A percentile compares a stretch with the other conserved stretches of the same genome.
phyloP scores from a whole-genome alignment of 2,797 vertebrate genomes.

The Dicrostonyx torquatus region DNA sequence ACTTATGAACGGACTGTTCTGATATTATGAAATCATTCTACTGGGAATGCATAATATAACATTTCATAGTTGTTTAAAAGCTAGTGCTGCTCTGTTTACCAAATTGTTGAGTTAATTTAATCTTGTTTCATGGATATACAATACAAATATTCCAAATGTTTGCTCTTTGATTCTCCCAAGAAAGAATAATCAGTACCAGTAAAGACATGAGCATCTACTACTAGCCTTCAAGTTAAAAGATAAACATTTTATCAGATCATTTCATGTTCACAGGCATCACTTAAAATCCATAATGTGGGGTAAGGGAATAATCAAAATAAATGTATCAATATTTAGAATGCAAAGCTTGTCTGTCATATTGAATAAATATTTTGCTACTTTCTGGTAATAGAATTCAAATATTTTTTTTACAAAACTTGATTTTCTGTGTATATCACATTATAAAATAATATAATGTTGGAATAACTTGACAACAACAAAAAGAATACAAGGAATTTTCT shows the following conservation, averaged over 20 bases:
- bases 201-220: neutral
- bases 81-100: neutral
- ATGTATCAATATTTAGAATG: neutral
- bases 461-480: neutral
- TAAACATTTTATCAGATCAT: neutral
- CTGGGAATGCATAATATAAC: neutral
- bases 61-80: neutral
- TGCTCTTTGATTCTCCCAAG: neutral
- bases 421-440: neutral
- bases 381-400: neutral
- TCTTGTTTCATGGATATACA: neutral
- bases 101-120: neutral
- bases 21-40: neutral
- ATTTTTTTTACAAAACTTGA: neutral
- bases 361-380: neutral
- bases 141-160: constrained; percentile 3
- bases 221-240: neutral
- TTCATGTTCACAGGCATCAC: neutral
- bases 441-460: too few species aligned
- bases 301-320: neutral
- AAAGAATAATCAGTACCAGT: neutral
- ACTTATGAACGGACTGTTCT: neutral
- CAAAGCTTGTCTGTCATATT: neutral
- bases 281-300: neutral
- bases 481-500: neutral